phyloP scores from a whole-genome alignment of 2,113 vertebrate genomes.

The Rhineura floridana region DNA sequence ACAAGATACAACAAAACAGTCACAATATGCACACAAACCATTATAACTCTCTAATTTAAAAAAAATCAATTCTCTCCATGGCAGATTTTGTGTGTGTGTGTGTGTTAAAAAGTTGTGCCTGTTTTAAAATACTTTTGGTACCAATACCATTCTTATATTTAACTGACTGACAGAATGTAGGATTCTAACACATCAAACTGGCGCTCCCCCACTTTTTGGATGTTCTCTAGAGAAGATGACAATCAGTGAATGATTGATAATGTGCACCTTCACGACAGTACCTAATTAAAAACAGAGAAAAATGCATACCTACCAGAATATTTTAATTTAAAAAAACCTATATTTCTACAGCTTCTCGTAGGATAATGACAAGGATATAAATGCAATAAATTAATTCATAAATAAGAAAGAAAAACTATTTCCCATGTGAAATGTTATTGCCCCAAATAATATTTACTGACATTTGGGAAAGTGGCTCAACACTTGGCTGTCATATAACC shows the following conservation, averaged over 20 bases:
- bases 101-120: background rate
- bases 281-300: background rate
- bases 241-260: background rate
- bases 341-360: background rate
- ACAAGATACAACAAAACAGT: background rate
- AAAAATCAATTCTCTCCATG: background rate
- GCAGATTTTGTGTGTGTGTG: background rate
- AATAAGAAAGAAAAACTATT: background rate
- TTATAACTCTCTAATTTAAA: background rate
- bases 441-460: background rate
- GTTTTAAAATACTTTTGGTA: background rate
- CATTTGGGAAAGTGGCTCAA: background rate
- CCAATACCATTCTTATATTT: background rate
- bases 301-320: background rate
- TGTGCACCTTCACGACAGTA: background rate
- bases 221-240: background rate
- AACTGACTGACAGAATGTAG: background rate
- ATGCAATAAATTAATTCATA: background rate
- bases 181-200: background rate
- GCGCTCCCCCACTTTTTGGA: background rate
- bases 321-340: background rate
- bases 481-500: conserved; percentile 20
- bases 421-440: background rate
- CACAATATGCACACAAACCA: background rate
- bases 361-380: background rate